These are phyloP conservation scores for Pipistrellus nathusii DNA, from an alignment of 2,797 vertebrate species.

Conservation along the genomic window DNA sequence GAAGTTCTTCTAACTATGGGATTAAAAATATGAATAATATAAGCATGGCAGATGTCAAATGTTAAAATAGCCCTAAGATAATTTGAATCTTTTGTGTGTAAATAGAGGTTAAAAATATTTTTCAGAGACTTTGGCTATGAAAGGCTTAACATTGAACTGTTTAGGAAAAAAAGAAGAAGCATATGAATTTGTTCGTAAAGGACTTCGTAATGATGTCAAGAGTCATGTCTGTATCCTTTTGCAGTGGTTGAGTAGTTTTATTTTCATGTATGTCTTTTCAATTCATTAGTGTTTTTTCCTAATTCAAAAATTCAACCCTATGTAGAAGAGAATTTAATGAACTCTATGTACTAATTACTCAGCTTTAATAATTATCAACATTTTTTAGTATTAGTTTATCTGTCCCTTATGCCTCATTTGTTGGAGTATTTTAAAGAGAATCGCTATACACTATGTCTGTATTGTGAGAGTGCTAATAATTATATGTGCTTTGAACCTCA, in stretches of 20 bases:
- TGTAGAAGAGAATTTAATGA: slow-evolving; percentile 46
- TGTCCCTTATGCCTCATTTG: background rate
- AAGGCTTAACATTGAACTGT: slow-evolving; percentile 90
- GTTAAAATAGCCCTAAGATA: background rate
- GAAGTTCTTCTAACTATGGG: background rate
- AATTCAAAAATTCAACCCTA: background rate
- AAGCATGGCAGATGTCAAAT: background rate
- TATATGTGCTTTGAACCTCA: background rate
- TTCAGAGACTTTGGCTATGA: slow-evolving; percentile 91
- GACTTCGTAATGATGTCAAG: slow-evolving; percentile 90
- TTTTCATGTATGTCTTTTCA: slow-evolving; percentile 44
- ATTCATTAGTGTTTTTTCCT: slow-evolving; percentile 57
- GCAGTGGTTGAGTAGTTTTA: slow-evolving; percentile 38
- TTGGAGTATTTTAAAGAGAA: slow-evolving; percentile 56
- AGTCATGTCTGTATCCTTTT: slow-evolving; percentile 92
- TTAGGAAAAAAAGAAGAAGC: slow-evolving; percentile 91
- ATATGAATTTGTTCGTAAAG: slow-evolving; percentile 90
- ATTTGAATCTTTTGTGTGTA: slow-evolving; percentile 45
- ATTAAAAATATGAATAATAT: background rate
- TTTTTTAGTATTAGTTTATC: slow-evolving; percentile 49
- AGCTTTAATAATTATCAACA: background rate
- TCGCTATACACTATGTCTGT: background rate
- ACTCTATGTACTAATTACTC: background rate
- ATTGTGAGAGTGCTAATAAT: slow-evolving; percentile 15
- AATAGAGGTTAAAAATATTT: slow-evolving; percentile 73